A percentile compares a stretch with the other conserved stretches of the same genome.
phyloP scores from a whole-genome alignment of 2,113 vertebrate species.

The Phrynosoma blainvillii region DNA sequence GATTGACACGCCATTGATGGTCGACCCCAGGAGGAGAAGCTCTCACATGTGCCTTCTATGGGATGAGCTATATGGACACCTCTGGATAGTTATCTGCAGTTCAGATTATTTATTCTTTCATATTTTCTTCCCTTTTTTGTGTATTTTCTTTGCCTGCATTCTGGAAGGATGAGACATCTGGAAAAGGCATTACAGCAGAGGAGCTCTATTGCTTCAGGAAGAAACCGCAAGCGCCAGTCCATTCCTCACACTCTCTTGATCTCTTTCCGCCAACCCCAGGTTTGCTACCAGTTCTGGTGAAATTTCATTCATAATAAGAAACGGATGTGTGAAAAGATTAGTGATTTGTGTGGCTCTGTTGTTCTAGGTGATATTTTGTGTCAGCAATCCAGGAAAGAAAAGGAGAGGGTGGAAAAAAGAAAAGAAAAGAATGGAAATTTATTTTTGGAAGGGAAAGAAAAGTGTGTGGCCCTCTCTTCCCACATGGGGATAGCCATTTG shows the following conservation, averaged over 20 bases:
- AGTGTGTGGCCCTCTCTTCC: background rate
- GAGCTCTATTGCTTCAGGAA: background rate
- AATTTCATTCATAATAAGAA: background rate
- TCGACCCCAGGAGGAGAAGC: background rate
- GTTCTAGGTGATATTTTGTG: background rate
- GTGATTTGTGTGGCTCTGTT: background rate
- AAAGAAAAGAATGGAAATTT: no score
- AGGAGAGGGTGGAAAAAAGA: background rate
- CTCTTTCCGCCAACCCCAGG: background rate
- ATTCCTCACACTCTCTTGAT: background rate
- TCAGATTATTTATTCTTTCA: background rate
- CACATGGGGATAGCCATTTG: no score
- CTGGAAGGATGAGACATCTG: background rate
- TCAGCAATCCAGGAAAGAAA: background rate
- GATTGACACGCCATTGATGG: background rate
- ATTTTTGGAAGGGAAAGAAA: background rate
- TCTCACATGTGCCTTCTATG: background rate
- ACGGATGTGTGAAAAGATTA: background rate
- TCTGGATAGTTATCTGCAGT: background rate
- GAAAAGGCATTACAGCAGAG: background rate
- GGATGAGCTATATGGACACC: no score
- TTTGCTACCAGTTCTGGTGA: background rate
- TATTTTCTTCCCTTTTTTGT: background rate
- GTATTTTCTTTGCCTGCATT: background rate
- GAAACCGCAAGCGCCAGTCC: background rate